Base-by-base conservation (phyloP, 2,888 invertebrate genomes). In the Rotaria macrura region DNA sequence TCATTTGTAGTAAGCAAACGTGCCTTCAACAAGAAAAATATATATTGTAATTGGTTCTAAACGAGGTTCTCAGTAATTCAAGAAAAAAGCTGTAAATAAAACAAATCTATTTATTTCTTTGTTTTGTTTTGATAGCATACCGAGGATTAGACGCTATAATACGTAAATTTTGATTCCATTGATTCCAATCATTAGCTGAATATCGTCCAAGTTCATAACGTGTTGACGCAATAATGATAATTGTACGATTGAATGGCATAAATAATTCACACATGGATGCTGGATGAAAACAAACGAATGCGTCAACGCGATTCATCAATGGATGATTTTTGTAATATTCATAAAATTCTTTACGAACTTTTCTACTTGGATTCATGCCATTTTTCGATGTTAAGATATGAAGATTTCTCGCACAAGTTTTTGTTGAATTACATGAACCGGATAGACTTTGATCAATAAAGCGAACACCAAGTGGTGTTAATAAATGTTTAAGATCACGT, bases 91-190 rank as follows among this genome's bases (percentile, higher is more conserved):
- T 43, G 43, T 7, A n/a, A n/a, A n/a, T n/a, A n/a, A n/a, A n/a
- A n/a, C n/a, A n/a, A n/a, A n/a, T n/a, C n/a, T n/a, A n/a, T n/a
- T n/a, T n/a, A n/a, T 47, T 47, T 47, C 47, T 47, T 54, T 54
- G 7, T 25, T 25, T 54, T 25, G 9, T 25, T 54, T 25, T 52
- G 17, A 17, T 29, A 65, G n/a, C 20, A 29, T 65, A 65, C 65
- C 65, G 34, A n/a, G 87, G 86, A 25, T 85, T 72, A 25, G 83
- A 52, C 25, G 87, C 84, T n/a, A 87, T 54, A 25, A 20, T 74
- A 20, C 52, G 84, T 34, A 87, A 85, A 85, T 87, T 87, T n/a
- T 87, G 85, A 72, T 87, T 87, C 85, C 87, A 85, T 55, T 86
- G 79, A 25, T 49, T 85, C 87, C 87, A 87, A 47, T 85, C 85